These are phyloP conservation scores for Nymphalis io DNA, from an alignment of 1,140 invertebrate species.

Conservation along the genomic window DNA sequence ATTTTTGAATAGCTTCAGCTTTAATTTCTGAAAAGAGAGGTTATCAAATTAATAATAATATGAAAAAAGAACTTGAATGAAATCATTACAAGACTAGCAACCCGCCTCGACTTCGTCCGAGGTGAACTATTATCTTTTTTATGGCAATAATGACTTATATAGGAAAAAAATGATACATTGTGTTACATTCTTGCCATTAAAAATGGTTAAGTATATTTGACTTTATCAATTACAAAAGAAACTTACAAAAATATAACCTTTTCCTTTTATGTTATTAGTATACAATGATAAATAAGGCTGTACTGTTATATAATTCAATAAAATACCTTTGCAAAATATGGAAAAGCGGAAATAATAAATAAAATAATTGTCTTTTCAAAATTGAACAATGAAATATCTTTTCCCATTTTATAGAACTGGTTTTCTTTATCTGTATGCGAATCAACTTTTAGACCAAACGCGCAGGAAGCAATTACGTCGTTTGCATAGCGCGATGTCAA, in stretches of 20 bases:
- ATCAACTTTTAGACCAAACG: conserved; percentile 68
- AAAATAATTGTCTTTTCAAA: conserved; percentile 47
- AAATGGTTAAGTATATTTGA: too few relatives aligned
- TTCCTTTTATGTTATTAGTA: too few relatives aligned
- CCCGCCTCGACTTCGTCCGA: too few relatives aligned
- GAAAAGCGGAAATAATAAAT: conserved; percentile 38
- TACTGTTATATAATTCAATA: not conserved
- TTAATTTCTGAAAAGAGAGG: conserved; percentile 44
- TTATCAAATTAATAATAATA: not conserved
- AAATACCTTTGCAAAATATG: conserved; percentile 44
- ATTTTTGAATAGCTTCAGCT: conserved; percentile 65
- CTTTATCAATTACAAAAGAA: too few relatives aligned
- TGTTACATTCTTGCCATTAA: too few relatives aligned
- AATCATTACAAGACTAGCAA: too few relatives aligned
- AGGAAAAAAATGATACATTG: too few relatives aligned
- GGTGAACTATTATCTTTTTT: too few relatives aligned
- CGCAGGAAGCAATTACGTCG: conserved; percentile 79
- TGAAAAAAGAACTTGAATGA: too few relatives aligned
- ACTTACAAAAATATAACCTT: too few relatives aligned
- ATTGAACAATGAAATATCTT: conserved; percentile 48
- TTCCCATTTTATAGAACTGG: conserved; percentile 80
- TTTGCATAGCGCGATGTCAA: conserved; percentile 79
- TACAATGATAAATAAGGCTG: not conserved
- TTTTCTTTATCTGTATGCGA: conserved; percentile 80
- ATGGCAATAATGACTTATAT: too few relatives aligned